A percentile compares a stretch with the other conserved stretches of the same genome.
Evolutionary conservation across 2,113 vertebrate species (phyloP).

Genomic region (Montifringilla adamsi): DNA sequence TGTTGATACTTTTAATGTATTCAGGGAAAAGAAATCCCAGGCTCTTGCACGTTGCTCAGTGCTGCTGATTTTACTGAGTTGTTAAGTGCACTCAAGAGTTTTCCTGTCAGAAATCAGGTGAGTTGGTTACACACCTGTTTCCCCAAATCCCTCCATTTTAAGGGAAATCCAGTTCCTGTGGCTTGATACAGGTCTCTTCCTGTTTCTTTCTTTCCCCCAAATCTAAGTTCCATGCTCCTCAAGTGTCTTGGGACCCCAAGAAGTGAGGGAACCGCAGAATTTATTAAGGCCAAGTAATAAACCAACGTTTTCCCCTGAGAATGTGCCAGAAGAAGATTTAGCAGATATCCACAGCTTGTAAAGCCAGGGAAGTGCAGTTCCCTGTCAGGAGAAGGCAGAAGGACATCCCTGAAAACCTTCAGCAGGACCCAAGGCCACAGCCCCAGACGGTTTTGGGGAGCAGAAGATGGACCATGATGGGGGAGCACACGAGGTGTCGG

Average conservation of each 20-base stretch:
- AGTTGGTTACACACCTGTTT: neutral
- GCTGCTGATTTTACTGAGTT: neutral
- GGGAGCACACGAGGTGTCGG: slow-evolving; percentile 73
- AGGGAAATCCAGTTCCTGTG: neutral
- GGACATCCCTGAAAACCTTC: neutral
- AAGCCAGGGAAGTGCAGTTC: neutral
- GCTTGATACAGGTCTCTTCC: neutral
- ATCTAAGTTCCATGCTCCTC: neutral
- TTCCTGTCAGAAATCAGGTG: neutral
- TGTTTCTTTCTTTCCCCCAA: neutral
- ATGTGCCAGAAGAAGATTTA: accelerated
- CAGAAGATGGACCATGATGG: slow-evolving; percentile 72
- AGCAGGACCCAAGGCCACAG: neutral
- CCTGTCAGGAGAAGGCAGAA: neutral
- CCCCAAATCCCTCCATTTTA: neutral
- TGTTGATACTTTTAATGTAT: neutral
- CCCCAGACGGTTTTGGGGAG: slow-evolving; percentile 29
- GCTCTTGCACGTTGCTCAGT: neutral
- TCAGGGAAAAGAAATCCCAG: neutral
- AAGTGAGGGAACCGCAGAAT: neutral
- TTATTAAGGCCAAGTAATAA: neutral
- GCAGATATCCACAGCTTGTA: neutral
- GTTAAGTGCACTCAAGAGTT: neutral
- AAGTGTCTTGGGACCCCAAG: too few species aligned
- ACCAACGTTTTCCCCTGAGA: neutral